phyloP scores from a whole-genome alignment of 23 tunicate species.

The Ascidia mentula region DNA sequence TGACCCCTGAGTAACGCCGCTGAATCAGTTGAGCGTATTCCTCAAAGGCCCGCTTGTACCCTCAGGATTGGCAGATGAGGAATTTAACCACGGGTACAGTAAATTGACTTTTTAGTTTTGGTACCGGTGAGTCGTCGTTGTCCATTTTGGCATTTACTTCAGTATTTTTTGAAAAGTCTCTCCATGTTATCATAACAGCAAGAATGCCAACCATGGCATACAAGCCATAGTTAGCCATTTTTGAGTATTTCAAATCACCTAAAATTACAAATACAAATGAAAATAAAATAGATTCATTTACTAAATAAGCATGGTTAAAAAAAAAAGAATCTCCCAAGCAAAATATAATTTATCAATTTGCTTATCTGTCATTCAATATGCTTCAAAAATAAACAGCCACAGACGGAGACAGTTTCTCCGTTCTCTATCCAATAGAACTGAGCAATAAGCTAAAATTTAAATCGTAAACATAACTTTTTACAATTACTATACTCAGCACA shows the following conservation, averaged over 20 bases:
- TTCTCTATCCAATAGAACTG: too few species aligned
- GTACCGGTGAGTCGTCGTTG: slow-evolving; percentile 55
- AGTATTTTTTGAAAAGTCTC: background rate
- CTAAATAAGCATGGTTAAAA: too few species aligned
- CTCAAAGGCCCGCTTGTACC: slow-evolving; percentile 89
- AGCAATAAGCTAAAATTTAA: too few species aligned
- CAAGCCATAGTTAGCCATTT: slow-evolving; percentile 11
- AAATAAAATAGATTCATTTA: too few species aligned
- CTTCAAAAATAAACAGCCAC: too few species aligned
- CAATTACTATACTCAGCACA: too few species aligned
- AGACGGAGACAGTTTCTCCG: too few species aligned
- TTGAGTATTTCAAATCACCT: background rate
- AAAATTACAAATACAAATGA: too few species aligned
- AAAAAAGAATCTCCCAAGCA: too few species aligned
- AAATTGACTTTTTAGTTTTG: slow-evolving; percentile 62
- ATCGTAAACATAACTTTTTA: too few species aligned
- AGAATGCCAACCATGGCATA: background rate
- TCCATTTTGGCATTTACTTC: slow-evolving; percentile 18
- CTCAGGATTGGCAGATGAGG: slow-evolving; percentile 92
- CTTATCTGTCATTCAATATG: too few species aligned
- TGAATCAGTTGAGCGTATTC: slow-evolving; percentile 69
- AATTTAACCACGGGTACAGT: slow-evolving; percentile 76
- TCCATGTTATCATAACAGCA: slow-evolving; percentile 20
- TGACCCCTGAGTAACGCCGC: slow-evolving; percentile 88
- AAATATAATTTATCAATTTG: too few species aligned